A percentile compares a stretch with the other conserved stretches of the same genome.
Conservation (phyloP, 2,113 vertebrate species). For the Indri indri region DNA sequence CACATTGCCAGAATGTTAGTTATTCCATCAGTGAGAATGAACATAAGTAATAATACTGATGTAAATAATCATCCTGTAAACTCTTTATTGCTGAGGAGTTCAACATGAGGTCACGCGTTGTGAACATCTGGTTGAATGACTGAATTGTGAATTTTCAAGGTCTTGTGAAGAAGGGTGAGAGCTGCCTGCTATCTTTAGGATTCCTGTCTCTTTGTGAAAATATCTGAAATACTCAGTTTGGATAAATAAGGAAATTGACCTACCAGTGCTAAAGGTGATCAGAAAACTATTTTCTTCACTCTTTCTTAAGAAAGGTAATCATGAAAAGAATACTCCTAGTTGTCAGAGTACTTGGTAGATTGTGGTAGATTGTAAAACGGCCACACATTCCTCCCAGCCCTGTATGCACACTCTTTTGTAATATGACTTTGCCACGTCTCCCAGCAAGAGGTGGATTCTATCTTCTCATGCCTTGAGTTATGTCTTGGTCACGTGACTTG, state of each 20-base stretch:
- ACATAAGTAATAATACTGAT: constrained; percentile 65
- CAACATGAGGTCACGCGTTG: constrained; percentile 61
- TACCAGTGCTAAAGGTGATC: background rate
- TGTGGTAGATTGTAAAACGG: background rate
- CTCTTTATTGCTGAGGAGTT: constrained; percentile 66
- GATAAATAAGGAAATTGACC: constrained; percentile 24
- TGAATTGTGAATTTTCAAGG: constrained; percentile 69
- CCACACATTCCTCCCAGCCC: background rate
- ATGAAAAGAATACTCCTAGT: background rate
- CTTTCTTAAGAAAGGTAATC: background rate
- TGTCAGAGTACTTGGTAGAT: background rate
- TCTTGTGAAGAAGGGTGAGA: constrained; percentile 54
- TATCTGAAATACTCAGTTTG: background rate
- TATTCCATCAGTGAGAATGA: constrained; percentile 59
- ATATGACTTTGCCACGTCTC: background rate
- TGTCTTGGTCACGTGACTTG: background rate
- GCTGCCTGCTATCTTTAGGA: constrained; percentile 54
- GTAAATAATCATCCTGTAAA: constrained; percentile 78
- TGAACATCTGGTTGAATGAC: constrained; percentile 73
- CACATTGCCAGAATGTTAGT: constrained; percentile 64
- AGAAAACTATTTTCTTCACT: background rate
- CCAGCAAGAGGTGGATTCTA: background rate
- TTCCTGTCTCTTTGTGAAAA: constrained; percentile 41
- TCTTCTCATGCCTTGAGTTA: background rate
- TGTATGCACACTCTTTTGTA: background rate